Conservation (phyloP, 2,888 invertebrate genomes). For the Limenitis camilla region DNA sequence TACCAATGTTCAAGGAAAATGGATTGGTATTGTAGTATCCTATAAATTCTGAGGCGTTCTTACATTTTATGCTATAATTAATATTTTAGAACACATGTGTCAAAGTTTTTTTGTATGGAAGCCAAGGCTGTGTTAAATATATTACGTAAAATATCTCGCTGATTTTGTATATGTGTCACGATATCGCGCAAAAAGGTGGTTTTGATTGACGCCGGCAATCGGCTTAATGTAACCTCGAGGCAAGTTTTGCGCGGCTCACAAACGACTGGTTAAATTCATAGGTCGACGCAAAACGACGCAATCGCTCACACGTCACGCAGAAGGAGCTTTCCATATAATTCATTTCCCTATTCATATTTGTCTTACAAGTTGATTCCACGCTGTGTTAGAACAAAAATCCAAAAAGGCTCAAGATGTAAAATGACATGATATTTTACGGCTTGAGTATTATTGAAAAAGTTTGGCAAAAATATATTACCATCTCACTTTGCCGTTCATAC, state of each 20-base stretch:
- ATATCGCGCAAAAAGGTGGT: conserved; percentile 61
- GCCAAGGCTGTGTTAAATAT: conserved; percentile 25
- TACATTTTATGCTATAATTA: background rate
- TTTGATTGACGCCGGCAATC: conserved; percentile 73
- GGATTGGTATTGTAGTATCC: conserved; percentile 6
- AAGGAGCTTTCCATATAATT: conserved; percentile 70
- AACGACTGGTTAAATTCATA: conserved; percentile 71
- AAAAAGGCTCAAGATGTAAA: conserved; percentile 37
- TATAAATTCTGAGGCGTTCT: background rate
- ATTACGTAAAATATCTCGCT: conserved; percentile 44
- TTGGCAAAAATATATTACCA: conserved; percentile 39
- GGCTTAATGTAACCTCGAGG: conserved; percentile 72
- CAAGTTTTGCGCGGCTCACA: conserved; percentile 66
- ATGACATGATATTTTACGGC: conserved; percentile 45
- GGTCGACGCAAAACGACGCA: conserved; percentile 71
- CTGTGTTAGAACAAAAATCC: conserved; percentile 32
- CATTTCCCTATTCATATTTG: conserved; percentile 72
- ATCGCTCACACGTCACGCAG: conserved; percentile 69
- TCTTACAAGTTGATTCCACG: conserved; percentile 60
- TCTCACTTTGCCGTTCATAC: conserved; percentile 43
- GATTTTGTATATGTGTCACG: conserved; percentile 41
- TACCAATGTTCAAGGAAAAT: conserved; percentile 14
- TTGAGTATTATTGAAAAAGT: conserved; percentile 49
- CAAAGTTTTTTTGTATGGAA: no score
- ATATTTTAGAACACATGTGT: no score